A percentile compares a stretch with the other conserved stretches of the same genome.
Evolutionary conservation across 2,888 invertebrate species (phyloP).

Genomic region (Callyntrura guangdongensis): DNA sequence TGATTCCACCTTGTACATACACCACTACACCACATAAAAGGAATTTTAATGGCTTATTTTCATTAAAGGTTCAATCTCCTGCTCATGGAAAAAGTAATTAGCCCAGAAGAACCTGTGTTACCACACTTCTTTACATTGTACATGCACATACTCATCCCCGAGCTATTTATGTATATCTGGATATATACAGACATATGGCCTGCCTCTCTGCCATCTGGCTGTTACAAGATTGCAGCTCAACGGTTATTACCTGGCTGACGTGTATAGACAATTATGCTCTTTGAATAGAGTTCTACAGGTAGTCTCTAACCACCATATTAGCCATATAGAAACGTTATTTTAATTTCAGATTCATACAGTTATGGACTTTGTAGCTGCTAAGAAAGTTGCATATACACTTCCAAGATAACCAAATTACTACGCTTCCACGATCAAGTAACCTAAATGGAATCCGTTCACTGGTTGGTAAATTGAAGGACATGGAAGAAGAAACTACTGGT

Average conservation of each 20-base stretch:
- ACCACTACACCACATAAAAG: conserved; percentile 78
- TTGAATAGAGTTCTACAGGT: conserved; percentile 25
- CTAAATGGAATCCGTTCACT: conserved; percentile 47
- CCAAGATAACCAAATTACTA: conserved; percentile 58
- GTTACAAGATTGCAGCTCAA: not conserved
- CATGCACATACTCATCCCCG: conserved; percentile 44
- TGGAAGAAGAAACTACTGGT: conserved; percentile 2
- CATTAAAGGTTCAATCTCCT: conserved; percentile 79
- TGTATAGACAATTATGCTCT: not conserved
- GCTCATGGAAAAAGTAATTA: conserved; percentile 79
- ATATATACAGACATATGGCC: conserved; percentile 13
- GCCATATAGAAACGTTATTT: not conserved
- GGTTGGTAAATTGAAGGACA: not conserved
- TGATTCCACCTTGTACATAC: conserved; percentile 72
- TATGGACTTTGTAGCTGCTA: no score
- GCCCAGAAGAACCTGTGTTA: conserved; percentile 66
- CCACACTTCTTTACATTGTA: conserved; percentile 22
- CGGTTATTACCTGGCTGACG: not conserved
- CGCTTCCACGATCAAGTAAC: conserved; percentile 25
- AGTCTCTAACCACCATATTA: not conserved
- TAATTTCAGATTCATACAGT: not conserved
- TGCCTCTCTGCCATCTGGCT: not conserved
- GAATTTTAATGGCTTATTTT: conserved; percentile 80
- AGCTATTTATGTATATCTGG: conserved; percentile 52
- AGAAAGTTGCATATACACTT: not conserved